These are phyloP conservation scores for Eupithecia abbreviata DNA, from an alignment of 2,888 invertebrate genomes.

Conservation along the genomic window DNA sequence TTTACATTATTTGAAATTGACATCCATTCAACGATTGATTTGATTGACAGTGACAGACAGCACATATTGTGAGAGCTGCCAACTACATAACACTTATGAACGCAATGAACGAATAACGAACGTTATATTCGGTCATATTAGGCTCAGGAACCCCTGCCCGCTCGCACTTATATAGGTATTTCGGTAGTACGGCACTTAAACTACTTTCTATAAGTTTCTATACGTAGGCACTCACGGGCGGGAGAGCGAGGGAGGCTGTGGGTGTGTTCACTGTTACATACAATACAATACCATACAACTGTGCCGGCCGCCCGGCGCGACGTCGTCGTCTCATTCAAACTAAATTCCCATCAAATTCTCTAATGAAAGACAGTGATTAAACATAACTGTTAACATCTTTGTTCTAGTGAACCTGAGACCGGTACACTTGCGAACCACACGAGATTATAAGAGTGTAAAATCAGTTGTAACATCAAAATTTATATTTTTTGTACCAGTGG, in stretches of 20 bases:
- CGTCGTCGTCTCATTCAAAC: slow-evolving; percentile 57
- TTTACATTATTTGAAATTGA: not conserved
- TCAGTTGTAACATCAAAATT: slow-evolving; percentile 61
- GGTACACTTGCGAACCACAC: slow-evolving; percentile 49
- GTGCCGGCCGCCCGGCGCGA: slow-evolving; percentile 69
- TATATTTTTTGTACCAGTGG: slow-evolving; percentile 49
- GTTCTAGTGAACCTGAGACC: slow-evolving; percentile 61
- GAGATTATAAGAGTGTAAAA: slow-evolving; percentile 54
- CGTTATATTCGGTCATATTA: slow-evolving; percentile 28
- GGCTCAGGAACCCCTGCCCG: slow-evolving; percentile 53
- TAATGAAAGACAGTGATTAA: slow-evolving; percentile 71
- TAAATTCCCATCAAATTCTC: slow-evolving; percentile 64
- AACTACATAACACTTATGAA: not conserved
- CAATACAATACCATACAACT: slow-evolving; percentile 48
- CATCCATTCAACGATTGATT: not conserved
- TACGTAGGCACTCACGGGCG: slow-evolving; percentile 64
- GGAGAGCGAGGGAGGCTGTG: slow-evolving; percentile 78
- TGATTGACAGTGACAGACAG: not conserved
- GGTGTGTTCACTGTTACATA: slow-evolving; percentile 68
- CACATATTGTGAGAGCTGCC: not conserved
- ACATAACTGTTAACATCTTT: slow-evolving; percentile 55
- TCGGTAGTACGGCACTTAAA: slow-evolving; percentile 42
- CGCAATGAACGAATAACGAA: slow-evolving; percentile 13
- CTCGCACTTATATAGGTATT: slow-evolving; percentile 33
- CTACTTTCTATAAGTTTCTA: slow-evolving; percentile 62